Evolutionary conservation across 1,140 invertebrate species (phyloP).

Genomic region (Aradophagus sp.): DNA sequence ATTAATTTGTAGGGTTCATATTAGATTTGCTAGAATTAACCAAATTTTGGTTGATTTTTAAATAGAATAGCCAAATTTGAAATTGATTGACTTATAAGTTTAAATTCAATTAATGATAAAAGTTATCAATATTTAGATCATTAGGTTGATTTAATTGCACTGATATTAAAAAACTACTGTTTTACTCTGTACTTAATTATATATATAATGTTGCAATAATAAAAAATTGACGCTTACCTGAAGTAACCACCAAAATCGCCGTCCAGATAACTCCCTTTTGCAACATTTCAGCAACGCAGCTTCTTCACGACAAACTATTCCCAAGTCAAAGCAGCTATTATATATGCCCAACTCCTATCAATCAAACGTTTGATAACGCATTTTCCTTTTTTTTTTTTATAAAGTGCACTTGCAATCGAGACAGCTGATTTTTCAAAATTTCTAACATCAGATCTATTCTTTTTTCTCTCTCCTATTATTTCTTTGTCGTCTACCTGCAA

Average conservation of each 20-base stretch:
- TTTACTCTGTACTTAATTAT: not conserved
- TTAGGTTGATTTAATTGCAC: too few species aligned
- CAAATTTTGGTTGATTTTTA: too few species aligned
- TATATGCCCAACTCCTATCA: slow-evolving; percentile 18
- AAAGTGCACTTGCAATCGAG: not conserved
- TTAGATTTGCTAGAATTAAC: too few species aligned
- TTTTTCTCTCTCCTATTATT: too few species aligned
- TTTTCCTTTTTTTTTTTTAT: slow-evolving; percentile 11
- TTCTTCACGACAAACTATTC: slow-evolving; percentile 22
- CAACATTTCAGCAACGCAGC: slow-evolving; percentile 16
- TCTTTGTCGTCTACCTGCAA: too few species aligned
- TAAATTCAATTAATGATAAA: too few species aligned
- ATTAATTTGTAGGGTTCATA: too few species aligned
- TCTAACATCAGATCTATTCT: not conserved
- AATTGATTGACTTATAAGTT: too few species aligned
- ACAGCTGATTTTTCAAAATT: slow-evolving; percentile 16
- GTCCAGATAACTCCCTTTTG: slow-evolving; percentile 19
- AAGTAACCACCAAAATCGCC: slow-evolving; percentile 14
- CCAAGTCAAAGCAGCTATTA: slow-evolving; percentile 2
- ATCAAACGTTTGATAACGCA: slow-evolving; percentile 18
- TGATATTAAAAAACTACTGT: too few species aligned
- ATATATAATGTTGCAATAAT: not conserved
- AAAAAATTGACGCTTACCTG: slow-evolving; percentile 15
- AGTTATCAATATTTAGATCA: too few species aligned
- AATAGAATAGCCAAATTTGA: too few species aligned